Evolutionary conservation across 2,797 vertebrate genomes (phyloP), one percentile per base, ranked within the genome.

Genomic region (Garrulus glandarius): DNA sequence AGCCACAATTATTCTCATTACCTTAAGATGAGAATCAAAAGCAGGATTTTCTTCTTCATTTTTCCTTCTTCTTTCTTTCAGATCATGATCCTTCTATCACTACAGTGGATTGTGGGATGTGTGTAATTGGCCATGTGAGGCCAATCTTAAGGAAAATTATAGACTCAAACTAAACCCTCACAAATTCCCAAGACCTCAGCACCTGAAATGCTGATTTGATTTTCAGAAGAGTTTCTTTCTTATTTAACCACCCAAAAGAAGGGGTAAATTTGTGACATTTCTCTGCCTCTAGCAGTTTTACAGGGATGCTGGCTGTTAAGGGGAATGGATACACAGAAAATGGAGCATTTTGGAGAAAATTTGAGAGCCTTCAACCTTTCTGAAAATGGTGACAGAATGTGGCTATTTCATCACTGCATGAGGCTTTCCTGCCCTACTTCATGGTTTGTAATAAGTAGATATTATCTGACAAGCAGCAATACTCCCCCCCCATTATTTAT

Each of bases 1-100:
- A 94, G 82, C 71, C 71, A 83, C 82, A 91, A 87, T 94, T 93
- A 91, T 90, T 81, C 64, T 96, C 85, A 89, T 93, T 87, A 85
- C 34, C 72, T 84, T 39, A 85, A 87, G 82, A 87, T 89, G 43
- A 74, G 44, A 92, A 95, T 89, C 75, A 83, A 91, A 89, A 46
- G 39, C 23, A 85, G 56, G 52, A 68, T 83, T 94, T 12, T 6
- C 37, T 77, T 47, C 19, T 22, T 77, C 13, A 3, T 36, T 59
- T 79, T 67, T 30, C 13, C 11, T 53, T 12, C 21, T 56, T 44
- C 22, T 85, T 80, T 70, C 52, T 86, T 71, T 52, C 53, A 87
- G 52, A 56, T 75, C 56, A 3, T 60, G 41, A 74, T 56, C 39
- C 60, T 74, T 79, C 77, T 36, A 43, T 29, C 69, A 36, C 13